Evolutionary conservation across 2,797 vertebrate genomes (phyloP), one percentile per base, ranked within the genome.

Genomic region (Kryptolebias ocellatus): DNA sequence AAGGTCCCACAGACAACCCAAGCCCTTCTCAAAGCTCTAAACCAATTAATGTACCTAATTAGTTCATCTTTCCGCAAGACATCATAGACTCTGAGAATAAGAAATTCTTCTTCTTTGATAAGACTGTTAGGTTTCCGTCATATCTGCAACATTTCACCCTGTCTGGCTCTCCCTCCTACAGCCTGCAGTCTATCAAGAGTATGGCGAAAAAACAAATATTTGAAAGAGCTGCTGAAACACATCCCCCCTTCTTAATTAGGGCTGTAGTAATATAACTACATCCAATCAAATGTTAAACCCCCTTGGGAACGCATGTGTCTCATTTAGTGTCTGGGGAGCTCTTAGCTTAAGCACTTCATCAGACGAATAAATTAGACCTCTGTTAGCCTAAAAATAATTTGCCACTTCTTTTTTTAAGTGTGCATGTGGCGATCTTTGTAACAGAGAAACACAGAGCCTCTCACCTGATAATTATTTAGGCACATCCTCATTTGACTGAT

Each of bases 291-390:
- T 90, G 88, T 88, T 86, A 80, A 88, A 85, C 72, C 84, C 93
- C 89, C 89, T 88, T 69, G 87, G 91, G 92, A 91, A 92, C 72
- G 76, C 83, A 83, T 85, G 87, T 89, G 89, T 92, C 90, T 91
- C 91, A 90, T 92, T 92, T 87, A 90, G 89, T 86, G 91, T 93
- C 93, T 91, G 78, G 93, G 93, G 93, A 94, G 87, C 91, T 92
- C 88, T 93, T 94, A 92, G 90, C 91, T 89, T 87, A 91, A 93
- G 91, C 92, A 91, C 90, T 93, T 92, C 90, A 93, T 94, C 93
- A 93, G 86, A 92, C 24, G 90, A 94, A 94, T 94, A 94, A 93
- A 94, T 94, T 93, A 94, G 89, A 89, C 90, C 86, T 89, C 92
- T 91, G 90, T 93, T 92, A 85, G 89, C 82, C 88, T 89, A 89